These are phyloP conservation scores for Atethmia centrago DNA, from an alignment of 2,888 invertebrate genomes.

Conservation along the genomic window DNA sequence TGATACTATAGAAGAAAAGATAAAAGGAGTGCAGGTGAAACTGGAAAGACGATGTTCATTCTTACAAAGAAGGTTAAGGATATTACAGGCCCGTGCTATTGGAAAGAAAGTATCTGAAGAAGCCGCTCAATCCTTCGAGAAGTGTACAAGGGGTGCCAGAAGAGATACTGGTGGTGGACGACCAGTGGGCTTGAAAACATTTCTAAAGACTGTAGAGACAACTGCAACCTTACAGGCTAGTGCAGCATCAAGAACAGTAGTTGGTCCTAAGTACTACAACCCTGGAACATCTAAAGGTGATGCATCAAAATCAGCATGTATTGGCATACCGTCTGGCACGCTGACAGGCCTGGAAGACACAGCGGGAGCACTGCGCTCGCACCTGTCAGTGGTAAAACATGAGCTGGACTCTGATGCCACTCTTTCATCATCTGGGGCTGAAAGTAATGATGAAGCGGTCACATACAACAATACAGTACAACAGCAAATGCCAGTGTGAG, in stretches of 20 bases:
- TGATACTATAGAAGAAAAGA: constrained; percentile 89
- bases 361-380: constrained; percentile 93
- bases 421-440: constrained; percentile 97
- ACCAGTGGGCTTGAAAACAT: constrained; percentile 84
- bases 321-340: constrained; percentile 91
- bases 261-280: constrained; percentile 84
- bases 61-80: constrained; percentile 93
- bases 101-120: constrained; percentile 95
- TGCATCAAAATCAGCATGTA: constrained; percentile 93
- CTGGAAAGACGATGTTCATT: constrained; percentile 93
- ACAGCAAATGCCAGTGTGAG: constrained; percentile 95
- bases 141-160: constrained; percentile 94
- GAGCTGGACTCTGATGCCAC: constrained; percentile 98
- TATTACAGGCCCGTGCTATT: constrained; percentile 94
- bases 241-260: constrained; percentile 81
- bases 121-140: constrained; percentile 91
- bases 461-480: constrained; percentile 94
- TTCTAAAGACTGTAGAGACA: constrained; percentile 86
- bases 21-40: constrained; percentile 90
- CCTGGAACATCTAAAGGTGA: constrained; percentile 93
- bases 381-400: constrained; percentile 93
- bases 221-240: constrained; percentile 85
- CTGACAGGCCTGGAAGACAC: constrained; percentile 93
- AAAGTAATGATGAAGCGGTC: constrained; percentile 97
- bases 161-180: constrained; percentile 86